Evolutionary conservation across 2,797 vertebrate genomes (phyloP).

Genomic region (Protonibea diacanthus): DNA sequence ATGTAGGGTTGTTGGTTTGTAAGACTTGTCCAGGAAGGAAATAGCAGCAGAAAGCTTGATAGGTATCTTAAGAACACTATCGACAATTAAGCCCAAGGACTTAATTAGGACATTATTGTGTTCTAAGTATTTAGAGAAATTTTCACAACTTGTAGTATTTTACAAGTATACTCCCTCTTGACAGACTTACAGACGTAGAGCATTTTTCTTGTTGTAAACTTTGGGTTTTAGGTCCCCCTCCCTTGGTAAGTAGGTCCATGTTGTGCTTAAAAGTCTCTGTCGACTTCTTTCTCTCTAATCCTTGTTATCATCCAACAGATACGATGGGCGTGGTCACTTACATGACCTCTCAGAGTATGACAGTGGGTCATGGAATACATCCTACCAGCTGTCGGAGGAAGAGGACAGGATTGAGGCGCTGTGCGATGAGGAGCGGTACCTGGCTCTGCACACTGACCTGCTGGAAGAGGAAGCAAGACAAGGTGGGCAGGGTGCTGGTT

Average conservation of each 20-base stretch:
- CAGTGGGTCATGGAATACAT: constrained; percentile 98
- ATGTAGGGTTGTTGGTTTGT: constrained; percentile 73
- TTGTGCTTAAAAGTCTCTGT: constrained; percentile 57
- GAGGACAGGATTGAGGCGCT: constrained; percentile 97
- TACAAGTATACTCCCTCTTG: constrained; percentile 47
- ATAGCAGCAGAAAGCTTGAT: constrained; percentile 62
- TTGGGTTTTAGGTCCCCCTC: constrained; percentile 73
- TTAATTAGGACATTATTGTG: constrained; percentile 53
- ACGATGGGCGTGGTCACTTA: constrained; percentile 99
- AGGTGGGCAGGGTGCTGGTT: constrained; percentile 82
- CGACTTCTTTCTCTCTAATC: constrained; percentile 84
- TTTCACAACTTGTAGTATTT: constrained; percentile 50
- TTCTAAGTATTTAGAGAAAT: constrained; percentile 61
- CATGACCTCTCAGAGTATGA: constrained; percentile 99
- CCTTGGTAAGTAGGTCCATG: constrained; percentile 82
- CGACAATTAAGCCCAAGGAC: constrained; percentile 39
- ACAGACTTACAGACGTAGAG: constrained; percentile 68
- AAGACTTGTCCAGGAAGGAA: constrained; percentile 63
- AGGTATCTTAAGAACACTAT: constrained; percentile 55
- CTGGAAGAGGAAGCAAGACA: constrained; percentile 99
- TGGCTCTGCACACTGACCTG: constrained; percentile 99
- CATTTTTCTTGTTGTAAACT: constrained; percentile 53
- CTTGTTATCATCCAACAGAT: constrained; percentile 91
- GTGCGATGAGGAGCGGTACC: constrained; percentile 99
- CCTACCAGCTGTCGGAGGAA: constrained; percentile 97